These are phyloP conservation scores for Tinamus guttatus DNA, from an alignment of 2,113 vertebrate species.

Conservation along the genomic window DNA sequence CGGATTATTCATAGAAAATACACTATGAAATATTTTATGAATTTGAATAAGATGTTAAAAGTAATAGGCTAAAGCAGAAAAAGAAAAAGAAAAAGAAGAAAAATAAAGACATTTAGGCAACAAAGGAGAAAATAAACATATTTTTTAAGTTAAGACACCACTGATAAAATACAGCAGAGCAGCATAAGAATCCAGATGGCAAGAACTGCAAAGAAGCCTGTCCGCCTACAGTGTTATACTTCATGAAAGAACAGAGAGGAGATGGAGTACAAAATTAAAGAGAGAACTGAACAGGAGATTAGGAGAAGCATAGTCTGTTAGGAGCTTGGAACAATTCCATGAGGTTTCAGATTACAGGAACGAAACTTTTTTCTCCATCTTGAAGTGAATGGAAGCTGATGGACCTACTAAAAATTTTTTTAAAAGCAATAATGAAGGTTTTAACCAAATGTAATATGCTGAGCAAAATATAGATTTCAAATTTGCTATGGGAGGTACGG, in stretches of 20 bases:
- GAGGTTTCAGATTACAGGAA: neutral
- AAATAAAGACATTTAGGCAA: neutral
- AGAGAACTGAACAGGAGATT: neutral
- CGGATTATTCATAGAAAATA: neutral
- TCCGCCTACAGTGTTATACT: neutral
- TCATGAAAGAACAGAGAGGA: neutral
- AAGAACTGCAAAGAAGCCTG: neutral
- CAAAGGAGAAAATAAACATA: neutral
- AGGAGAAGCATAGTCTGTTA: fast-evolving
- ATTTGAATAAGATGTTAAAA: neutral
- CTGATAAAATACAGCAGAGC: neutral
- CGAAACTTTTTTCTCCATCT: fast-evolving
- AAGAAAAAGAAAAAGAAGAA: neutral
- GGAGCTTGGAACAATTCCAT: neutral
- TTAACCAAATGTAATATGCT: neutral
- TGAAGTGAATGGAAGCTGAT: neutral
- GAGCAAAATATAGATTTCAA: neutral
- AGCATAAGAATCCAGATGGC: neutral
- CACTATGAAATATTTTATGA: neutral
- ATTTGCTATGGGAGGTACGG: neutral
- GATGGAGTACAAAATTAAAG: neutral
- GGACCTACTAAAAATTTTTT: neutral
- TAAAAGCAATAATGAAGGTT: neutral
- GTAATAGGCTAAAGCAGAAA: neutral
- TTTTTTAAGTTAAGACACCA: neutral